Conservation (phyloP, 2,797 vertebrate genomes). For the Arctocebus calabarensis region DNA sequence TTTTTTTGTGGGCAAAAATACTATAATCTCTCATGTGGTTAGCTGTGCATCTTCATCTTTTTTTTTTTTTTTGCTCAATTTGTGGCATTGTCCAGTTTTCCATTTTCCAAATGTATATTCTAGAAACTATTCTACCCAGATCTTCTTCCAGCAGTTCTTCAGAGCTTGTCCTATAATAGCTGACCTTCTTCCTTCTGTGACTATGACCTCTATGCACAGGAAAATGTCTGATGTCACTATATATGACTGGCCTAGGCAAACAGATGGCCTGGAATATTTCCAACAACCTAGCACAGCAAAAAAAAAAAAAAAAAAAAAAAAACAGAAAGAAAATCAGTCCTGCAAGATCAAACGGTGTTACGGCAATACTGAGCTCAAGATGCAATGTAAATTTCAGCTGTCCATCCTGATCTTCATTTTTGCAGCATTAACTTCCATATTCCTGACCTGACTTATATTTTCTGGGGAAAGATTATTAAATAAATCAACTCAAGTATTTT, state of each 20-base stretch:
- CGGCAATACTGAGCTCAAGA: neutral
- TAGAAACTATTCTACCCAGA: neutral
- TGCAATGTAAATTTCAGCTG: neutral
- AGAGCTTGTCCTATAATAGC: neutral
- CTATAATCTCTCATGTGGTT: neutral
- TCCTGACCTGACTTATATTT: neutral
- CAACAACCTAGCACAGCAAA: neutral
- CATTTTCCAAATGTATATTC: neutral
- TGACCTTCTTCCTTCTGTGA: constrained; percentile 55
- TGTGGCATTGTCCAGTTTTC: neutral
- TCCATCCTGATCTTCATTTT: neutral
- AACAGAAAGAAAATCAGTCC: constrained; percentile 2
- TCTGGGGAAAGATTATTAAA: neutral
- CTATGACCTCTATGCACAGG: constrained; percentile 39
- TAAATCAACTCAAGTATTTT: neutral
- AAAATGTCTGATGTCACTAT: constrained; percentile 36
- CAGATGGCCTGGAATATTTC: constrained; percentile 75
- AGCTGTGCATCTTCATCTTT: neutral
- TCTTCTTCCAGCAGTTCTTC: neutral
- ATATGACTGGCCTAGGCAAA: constrained; percentile 31
- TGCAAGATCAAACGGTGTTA: neutral
- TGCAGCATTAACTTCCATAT: neutral
- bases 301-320: constrained; percentile 23
- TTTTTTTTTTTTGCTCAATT: neutral
- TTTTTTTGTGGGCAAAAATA: neutral